Percentiles rank a stretch among this genome's conserved stretches.
These are phyloP conservation scores for Heliconius erato DNA, from an alignment of 2,888 invertebrate species.

Conservation along the genomic window DNA sequence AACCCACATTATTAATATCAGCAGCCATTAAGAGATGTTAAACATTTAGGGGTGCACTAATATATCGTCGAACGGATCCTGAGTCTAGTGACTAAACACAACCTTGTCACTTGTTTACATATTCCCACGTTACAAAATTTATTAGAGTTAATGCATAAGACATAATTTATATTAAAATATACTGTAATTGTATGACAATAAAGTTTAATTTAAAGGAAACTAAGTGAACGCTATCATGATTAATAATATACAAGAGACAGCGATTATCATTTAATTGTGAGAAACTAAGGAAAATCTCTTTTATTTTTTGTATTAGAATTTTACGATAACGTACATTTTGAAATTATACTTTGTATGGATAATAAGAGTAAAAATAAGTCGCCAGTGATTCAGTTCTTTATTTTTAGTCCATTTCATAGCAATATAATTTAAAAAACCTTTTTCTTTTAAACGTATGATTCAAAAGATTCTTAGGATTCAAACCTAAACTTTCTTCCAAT, in stretches of 20 bases:
- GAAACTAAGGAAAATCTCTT: too few relatives aligned
- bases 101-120: conserved; percentile 60
- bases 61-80: conserved; percentile 47
- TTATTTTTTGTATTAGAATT: too few relatives aligned
- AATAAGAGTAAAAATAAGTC: neutral
- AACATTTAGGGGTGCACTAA: conserved; percentile 40
- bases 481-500: too few relatives aligned
- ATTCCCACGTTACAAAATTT: conserved; percentile 67
- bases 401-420: neutral
- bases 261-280: conserved; percentile 7
- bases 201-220: conserved; percentile 42
- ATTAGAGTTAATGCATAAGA: conserved; percentile 60
- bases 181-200: conserved; percentile 35
- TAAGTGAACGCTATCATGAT: neutral
- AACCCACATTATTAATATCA: conserved; percentile 7
- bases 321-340: too few relatives aligned
- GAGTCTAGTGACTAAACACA: conserved; percentile 51
- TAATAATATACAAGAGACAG: conserved; percentile 31
- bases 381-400: neutral
- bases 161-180: conserved; percentile 42
- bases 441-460: neutral
- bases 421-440: neutral
- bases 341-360: neutral
- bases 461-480: neutral
- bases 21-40: conserved; percentile 14